A percentile compares a stretch with the other conserved stretches of the same genome.
Conservation (phyloP, 1,140 invertebrate genomes). For the Oncopeltus fasciatus region DNA sequence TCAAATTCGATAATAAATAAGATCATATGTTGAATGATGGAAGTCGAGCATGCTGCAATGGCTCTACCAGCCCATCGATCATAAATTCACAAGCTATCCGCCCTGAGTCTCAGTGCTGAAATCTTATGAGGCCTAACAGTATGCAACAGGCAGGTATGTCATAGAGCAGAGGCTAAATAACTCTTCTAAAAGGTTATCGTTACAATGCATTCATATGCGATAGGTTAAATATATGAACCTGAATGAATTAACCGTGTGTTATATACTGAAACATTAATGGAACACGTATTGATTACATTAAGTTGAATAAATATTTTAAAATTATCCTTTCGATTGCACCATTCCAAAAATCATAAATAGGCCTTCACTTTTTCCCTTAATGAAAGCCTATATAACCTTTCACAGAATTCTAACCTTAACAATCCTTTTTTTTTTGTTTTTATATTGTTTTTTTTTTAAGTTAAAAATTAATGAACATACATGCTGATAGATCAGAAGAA, state of each 20-base stretch:
- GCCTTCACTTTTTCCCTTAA: constrained; percentile 18
- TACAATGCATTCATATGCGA: not conserved
- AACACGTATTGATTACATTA: not conserved
- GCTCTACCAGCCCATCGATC: constrained; percentile 1
- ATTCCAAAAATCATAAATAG: constrained; percentile 8
- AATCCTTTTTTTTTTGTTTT: not conserved
- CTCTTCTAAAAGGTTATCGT: not conserved
- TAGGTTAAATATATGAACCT: not conserved
- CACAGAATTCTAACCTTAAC: not conserved
- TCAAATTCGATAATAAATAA: not conserved
- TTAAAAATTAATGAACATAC: not conserved
- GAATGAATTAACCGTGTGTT: constrained; percentile 4
- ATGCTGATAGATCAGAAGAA: constrained; percentile 8
- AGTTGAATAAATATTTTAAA: constrained; percentile 6
- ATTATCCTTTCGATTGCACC: not conserved
- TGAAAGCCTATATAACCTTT: constrained; percentile 17
- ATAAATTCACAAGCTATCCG: constrained; percentile 4
- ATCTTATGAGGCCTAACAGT: constrained; percentile 8
- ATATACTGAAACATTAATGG: constrained; percentile 1
- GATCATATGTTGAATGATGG: not conserved
- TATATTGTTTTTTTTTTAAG: not conserved
- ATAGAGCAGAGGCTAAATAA: not conserved
- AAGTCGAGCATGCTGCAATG: not conserved
- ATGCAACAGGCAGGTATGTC: constrained; percentile 5
- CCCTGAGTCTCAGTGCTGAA: not conserved